These are phyloP conservation scores for Hylomyscus alleni DNA, from an alignment of 2,797 vertebrate genomes.

Conservation along the genomic window DNA sequence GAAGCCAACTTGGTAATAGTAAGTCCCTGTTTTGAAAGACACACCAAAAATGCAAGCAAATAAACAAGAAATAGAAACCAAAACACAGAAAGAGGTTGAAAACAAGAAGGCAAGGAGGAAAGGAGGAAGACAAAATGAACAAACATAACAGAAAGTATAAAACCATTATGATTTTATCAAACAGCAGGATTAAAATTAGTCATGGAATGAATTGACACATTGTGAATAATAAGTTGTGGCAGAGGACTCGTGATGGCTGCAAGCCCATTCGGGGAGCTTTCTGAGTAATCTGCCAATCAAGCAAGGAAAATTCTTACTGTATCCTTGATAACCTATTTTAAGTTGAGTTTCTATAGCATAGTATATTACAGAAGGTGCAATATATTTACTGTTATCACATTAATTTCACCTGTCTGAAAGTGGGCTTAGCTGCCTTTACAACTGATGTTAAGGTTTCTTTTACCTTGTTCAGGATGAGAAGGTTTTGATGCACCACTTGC, in stretches of 20 bases:
- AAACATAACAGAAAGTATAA: background rate
- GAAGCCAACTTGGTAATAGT: background rate
- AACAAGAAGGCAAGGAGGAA: background rate
- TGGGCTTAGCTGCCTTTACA: slow-evolving; percentile 4
- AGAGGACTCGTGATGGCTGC: background rate
- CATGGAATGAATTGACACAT: background rate
- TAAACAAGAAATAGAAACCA: background rate
- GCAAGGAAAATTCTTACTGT: background rate
- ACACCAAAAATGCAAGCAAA: background rate
- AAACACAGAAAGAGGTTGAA: background rate
- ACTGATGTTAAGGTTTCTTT: background rate
- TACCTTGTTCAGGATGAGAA: slow-evolving; percentile 20
- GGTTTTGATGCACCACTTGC: background rate
- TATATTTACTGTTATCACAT: background rate
- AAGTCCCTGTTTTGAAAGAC: background rate
- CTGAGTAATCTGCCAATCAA: background rate
- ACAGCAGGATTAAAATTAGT: background rate
- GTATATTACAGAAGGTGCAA: slow-evolving; percentile 30
- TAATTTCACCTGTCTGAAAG: background rate
- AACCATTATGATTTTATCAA: background rate
- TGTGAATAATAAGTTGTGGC: background rate
- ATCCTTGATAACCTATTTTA: background rate
- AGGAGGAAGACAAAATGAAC: background rate
- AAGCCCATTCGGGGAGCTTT: background rate
- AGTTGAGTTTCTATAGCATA: slow-evolving; percentile 35